Evolutionary conservation across 2,797 vertebrate species (phyloP).

Genomic region (Acanthopagrus latus): DNA sequence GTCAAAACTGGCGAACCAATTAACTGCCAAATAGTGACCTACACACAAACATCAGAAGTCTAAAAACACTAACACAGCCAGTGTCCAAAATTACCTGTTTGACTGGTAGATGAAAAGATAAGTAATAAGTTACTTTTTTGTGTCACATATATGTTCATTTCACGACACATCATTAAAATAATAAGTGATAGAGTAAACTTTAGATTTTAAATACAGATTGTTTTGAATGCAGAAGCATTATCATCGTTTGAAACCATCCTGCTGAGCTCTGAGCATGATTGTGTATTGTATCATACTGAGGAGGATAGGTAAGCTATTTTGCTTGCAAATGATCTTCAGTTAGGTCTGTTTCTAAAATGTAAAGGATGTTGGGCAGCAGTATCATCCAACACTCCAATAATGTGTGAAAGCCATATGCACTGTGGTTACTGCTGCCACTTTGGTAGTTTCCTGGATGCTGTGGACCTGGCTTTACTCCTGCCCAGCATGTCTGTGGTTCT

Average conservation of each 20-base stretch:
- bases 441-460: constrained; percentile 56
- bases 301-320: not conserved
- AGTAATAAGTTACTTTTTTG: too few relatives aligned
- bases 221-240: too few relatives aligned
- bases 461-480: constrained; percentile 54
- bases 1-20: not conserved
- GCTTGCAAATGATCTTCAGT: not conserved
- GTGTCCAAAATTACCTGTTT: too few relatives aligned
- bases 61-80: too few relatives aligned
- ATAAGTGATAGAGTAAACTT: too few relatives aligned
- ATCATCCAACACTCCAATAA: constrained; percentile 14
- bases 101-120: too few relatives aligned
- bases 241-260: too few relatives aligned
- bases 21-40: not conserved
- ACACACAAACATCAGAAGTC: not conserved
- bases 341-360: not conserved
- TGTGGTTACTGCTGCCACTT: constrained; percentile 39
- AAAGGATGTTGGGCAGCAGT: not conserved
- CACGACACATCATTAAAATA: too few relatives aligned
- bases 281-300: not conserved
- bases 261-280: not conserved
- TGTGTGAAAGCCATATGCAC: constrained; percentile 55
- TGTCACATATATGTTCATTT: too few relatives aligned
- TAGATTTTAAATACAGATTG: too few relatives aligned
- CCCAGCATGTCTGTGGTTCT: constrained; percentile 67